Base-by-base conservation (phyloP, 2,113 vertebrate species). In the Lophotis ruficrista region DNA sequence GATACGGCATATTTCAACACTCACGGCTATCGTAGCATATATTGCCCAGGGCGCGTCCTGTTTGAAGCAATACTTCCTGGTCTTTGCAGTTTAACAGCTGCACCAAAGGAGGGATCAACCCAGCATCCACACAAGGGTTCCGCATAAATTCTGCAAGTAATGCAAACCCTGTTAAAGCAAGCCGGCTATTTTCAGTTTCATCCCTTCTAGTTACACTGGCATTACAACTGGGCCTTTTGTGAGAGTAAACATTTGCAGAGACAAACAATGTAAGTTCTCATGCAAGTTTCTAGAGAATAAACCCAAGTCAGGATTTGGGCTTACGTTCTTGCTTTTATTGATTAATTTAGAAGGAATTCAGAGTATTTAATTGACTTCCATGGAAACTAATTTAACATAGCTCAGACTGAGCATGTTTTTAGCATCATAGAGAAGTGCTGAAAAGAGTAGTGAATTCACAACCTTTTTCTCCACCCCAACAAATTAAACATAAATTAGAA, bases 1-100 rank as follows among this genome's bases (percentile, higher is more conserved):
- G 16, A 79, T 68, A 35, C 1, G 37, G 51, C 53, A 18, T 91
- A 65, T 91, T 92, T 82, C 70, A 96, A 98, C 93, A 99, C 99
- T 99, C 99, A 99, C 99, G 99, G 98, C 99, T 99, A 95, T 99
- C 99, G 21, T 99, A 99, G 95, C 99, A 99, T 98, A 99, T 99
- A 98, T 99, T 99, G 95, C 99, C 99, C 75, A 99, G 98, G 66
- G 99, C 99, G 69, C 99, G 98, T 96, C 99, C 99, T 0, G 99
- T 99, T 97, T 99, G 99, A 89, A 99, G 99, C 87, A 99, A 96
- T 45, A 99, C 98, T 97, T 99, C 99, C 97, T 99, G 99, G 97
- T 99, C 99, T 94, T 98, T 98, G 98, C 98, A 99, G 97, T 98
- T 98, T 38, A 99, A 90, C 95, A 99, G 99, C 96, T 99, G 99